These are phyloP conservation scores for Eurystomus gularis DNA, from an alignment of 2,113 vertebrate species.

Conservation along the genomic window DNA sequence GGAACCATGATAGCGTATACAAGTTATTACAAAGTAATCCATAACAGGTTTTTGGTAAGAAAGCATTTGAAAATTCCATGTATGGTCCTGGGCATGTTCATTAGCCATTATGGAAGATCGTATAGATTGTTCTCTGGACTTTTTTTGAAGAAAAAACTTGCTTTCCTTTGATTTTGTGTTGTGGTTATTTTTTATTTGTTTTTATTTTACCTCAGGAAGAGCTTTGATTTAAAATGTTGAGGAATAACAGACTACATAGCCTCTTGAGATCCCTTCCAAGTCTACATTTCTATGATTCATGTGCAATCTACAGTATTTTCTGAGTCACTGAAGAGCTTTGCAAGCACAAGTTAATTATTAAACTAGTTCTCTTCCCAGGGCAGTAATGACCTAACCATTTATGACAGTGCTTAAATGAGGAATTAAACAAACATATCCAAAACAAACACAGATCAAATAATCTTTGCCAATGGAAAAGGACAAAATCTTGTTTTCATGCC, in stretches of 20 bases:
- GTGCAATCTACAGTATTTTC: background rate
- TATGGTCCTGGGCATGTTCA: background rate
- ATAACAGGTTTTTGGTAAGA: background rate
- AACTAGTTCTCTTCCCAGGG: background rate
- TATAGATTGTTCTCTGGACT: background rate
- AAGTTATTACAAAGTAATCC: background rate
- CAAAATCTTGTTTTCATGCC: background rate
- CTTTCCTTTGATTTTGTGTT: background rate
- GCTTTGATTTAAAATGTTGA: slow-evolving; percentile 18
- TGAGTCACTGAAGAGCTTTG: background rate
- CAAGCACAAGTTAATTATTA: slow-evolving; percentile 40
- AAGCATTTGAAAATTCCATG: background rate
- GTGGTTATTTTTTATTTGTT: background rate
- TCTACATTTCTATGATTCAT: background rate
- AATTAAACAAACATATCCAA: slow-evolving; percentile 40
- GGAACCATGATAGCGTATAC: background rate
- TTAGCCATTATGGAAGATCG: background rate
- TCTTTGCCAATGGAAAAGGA: slow-evolving; percentile 23
- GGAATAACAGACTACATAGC: background rate
- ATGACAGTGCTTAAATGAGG: background rate
- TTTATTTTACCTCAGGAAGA: background rate
- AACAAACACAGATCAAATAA: background rate
- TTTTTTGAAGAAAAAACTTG: background rate
- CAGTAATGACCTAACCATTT: slow-evolving; percentile 33
- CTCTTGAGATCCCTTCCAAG: background rate